Evolutionary conservation across 1,140 invertebrate species (phyloP), one percentile per base, ranked within the genome.

Genomic region (Thalassaphorura encarpata): DNA sequence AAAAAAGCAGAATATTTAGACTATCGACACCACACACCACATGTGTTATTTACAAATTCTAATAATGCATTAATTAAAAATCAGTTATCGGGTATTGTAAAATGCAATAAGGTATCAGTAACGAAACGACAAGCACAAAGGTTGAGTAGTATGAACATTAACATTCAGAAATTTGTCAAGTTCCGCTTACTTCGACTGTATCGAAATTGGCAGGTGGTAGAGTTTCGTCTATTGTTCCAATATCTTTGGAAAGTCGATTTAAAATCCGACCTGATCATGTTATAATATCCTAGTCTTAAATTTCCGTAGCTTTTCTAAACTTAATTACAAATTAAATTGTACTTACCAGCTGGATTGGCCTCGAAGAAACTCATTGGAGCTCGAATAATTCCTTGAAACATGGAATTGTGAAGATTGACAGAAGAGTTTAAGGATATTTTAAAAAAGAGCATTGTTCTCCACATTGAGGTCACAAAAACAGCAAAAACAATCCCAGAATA

Each of bases 351-450:
- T 1, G 85, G 84, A 70, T 87, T 91, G 6, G 76, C 76, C 67
- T 88, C 84, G 70, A 90, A 92, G 72, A 91, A 92, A 1, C 78
- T 73, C 81, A 90, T 88, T 0, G 83, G 80, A 0, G 84, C 80
- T 1, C 79, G 75, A 0, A 86, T 79, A 26, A 90, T 81, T 15
- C 78, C 77, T 16, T 69, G 68, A 69, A 91, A 91, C 86, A 93
- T 90, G 18, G 71, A 73, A 67, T 89, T 82, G 68, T 95, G 90
- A 5, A 95, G 73, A 24, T 75, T 80, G 55, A 78, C 78, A 1
- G 87, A 89, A 0, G 89, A 77, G n/a, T 78, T 82, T 78, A 89
- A 84, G 64, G 84, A 87, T 6, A 88, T 74, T 63, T 80, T 79
- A 71, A 89, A 89, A 70, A 88, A 91, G 3, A 78, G 66, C 24